A percentile compares a stretch with the other conserved stretches of the same genome.
These are phyloP conservation scores for Drosophila testacea DNA, from an alignment of 2,888 invertebrate genomes.

Conservation along the genomic window DNA sequence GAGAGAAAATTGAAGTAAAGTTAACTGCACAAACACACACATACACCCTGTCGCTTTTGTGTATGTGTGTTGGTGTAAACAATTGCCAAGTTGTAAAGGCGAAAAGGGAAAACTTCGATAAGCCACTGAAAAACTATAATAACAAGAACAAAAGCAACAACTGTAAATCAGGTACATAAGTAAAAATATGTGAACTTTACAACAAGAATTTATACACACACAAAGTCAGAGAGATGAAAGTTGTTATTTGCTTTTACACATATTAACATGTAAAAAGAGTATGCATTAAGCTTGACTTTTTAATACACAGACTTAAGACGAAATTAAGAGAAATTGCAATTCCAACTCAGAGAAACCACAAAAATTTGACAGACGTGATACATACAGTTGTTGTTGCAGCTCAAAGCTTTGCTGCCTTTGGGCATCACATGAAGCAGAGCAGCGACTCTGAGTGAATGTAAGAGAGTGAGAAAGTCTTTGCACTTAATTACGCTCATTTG, in stretches of 20 bases:
- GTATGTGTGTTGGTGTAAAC: constrained; percentile 5
- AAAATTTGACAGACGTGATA: constrained; percentile 22
- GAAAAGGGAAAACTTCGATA: constrained; percentile 35
- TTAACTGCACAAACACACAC: constrained; percentile 27
- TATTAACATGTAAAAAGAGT: constrained; percentile 23
- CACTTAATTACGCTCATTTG: constrained; percentile 67
- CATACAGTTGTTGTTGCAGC: neutral
- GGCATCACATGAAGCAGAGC: neutral
- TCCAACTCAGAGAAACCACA: constrained; percentile 23
- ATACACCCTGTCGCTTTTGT: neutral
- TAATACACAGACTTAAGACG: constrained; percentile 38
- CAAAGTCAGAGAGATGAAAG: constrained; percentile 37
- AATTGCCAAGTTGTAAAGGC: constrained; percentile 11
- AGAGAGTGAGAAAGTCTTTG: constrained; percentile 38
- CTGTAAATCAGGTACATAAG: constrained; percentile 48
- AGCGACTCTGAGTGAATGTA: constrained; percentile 3
- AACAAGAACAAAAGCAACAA: constrained; percentile 25
- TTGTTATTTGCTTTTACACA: constrained; percentile 23
- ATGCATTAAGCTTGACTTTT: constrained; percentile 5
- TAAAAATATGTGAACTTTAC: constrained; percentile 49
- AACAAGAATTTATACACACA: constrained; percentile 53
- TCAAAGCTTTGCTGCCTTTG: neutral
- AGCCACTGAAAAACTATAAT: constrained; percentile 23
- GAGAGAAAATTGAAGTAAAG: constrained; percentile 29
- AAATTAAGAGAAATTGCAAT: constrained; percentile 12